Conservation (phyloP, 2,113 vertebrate genomes). For the Mohoua ochrocephala region DNA sequence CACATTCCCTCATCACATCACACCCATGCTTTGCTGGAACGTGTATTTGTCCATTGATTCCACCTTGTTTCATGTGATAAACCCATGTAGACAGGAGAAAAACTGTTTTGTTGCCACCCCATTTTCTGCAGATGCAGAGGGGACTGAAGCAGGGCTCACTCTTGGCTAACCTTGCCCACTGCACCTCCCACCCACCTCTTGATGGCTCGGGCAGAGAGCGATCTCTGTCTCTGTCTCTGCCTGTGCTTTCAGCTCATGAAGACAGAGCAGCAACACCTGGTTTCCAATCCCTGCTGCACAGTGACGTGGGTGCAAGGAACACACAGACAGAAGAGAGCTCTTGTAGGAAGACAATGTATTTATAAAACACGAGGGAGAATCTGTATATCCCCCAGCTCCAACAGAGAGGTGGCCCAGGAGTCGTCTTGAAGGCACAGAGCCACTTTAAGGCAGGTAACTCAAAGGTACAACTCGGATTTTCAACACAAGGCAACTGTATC, state of each 20-base stretch:
- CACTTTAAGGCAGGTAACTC: slow-evolving; percentile 40
- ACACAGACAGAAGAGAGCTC: not conserved
- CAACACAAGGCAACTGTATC: slow-evolving; percentile 13
- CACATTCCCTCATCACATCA: not conserved
- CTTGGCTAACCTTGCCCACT: not conserved
- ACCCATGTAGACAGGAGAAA: not conserved
- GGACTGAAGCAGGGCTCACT: not conserved
- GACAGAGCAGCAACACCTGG: not conserved
- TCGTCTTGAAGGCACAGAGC: slow-evolving; percentile 27
- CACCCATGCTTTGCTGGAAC: not conserved
- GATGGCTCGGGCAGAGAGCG: not conserved
- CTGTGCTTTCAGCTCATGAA: not conserved
- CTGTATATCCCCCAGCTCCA: not conserved
- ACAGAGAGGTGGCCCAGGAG: not conserved
- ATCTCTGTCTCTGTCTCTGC: not conserved
- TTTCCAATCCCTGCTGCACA: not conserved
- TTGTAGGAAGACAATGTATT: slow-evolving; percentile 47
- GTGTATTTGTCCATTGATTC: not conserved
- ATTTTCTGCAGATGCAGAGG: not conserved
- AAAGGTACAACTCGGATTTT: slow-evolving; percentile 13
- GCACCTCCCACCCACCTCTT: not conserved
- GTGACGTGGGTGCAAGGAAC: not conserved
- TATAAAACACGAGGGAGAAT: not conserved
- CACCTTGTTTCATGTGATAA: not conserved
- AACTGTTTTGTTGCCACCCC: not conserved